phyloP scores from a whole-genome alignment of 2,888 invertebrate genomes.

The Vandiemenella viatica region DNA sequence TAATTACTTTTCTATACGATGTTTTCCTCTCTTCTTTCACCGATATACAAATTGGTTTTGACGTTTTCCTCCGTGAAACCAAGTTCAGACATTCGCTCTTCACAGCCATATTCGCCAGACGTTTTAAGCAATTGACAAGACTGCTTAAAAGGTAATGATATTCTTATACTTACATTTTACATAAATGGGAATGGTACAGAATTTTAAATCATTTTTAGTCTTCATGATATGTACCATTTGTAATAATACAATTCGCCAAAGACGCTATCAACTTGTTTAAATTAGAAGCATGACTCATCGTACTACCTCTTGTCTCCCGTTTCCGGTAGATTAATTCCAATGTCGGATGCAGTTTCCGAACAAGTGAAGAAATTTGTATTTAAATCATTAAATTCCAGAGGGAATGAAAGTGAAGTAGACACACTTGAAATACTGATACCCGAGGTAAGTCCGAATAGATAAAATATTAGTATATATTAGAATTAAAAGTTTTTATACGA shows the following conservation, averaged over 20 bases:
- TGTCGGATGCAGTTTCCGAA: conserved; percentile 45
- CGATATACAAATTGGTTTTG: conserved; percentile 27
- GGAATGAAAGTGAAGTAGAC: conserved; percentile 48
- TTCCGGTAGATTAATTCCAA: too few relatives aligned
- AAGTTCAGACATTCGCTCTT: conserved; percentile 21
- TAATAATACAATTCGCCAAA: too few relatives aligned
- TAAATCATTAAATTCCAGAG: conserved; percentile 44
- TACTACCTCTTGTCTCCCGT: too few relatives aligned
- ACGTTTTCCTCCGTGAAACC: conserved; percentile 26
- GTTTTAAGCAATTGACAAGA: neutral
- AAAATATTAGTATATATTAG: neutral
- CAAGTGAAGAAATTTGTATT: conserved; percentile 74
- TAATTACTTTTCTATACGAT: conserved; percentile 31
- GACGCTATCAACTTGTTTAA: too few relatives aligned
- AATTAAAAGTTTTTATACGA: neutral
- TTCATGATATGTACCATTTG: too few relatives aligned
- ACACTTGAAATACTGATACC: conserved; percentile 67
- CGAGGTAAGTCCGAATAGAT: conserved; percentile 35
- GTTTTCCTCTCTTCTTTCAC: conserved; percentile 33
- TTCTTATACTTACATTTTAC: too few relatives aligned
- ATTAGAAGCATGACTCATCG: too few relatives aligned
- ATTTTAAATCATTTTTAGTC: too few relatives aligned
- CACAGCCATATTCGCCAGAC: conserved; percentile 19
- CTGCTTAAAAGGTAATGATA: neutral
- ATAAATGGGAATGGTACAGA: too few relatives aligned